Percentiles rank a stretch among this genome's conserved stretches.
These are phyloP conservation scores for Dolichallabes microphthalmus DNA, from an alignment of 2,113 vertebrate genomes.

Conservation along the genomic window DNA sequence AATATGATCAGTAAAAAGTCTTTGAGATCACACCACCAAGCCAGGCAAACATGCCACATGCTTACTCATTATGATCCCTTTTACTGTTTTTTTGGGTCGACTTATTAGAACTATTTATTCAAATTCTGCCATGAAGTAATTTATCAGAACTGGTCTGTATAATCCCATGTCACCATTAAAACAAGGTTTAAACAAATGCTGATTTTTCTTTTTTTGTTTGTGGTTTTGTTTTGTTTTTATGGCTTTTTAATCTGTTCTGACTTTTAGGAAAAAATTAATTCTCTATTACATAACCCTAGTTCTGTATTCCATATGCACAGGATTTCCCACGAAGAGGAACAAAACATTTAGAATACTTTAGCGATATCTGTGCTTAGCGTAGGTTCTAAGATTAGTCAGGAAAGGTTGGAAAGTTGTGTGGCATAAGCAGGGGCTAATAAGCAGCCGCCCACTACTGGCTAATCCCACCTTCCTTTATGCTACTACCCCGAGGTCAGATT, in stretches of 20 bases:
- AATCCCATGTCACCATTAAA: neutral
- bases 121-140: slow-evolving; percentile 8
- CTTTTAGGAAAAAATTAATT: neutral
- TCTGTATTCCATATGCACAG: neutral
- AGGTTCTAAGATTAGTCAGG: slow-evolving; percentile 64
- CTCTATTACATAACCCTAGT: slow-evolving; percentile 1
- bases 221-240: too few relatives aligned
- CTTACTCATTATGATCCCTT: neutral
- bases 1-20: neutral
- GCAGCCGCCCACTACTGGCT: slow-evolving; percentile 48
- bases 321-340: neutral
- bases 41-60: neutral
- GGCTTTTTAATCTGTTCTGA: neutral
- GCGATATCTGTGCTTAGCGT: neutral
- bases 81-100: neutral
- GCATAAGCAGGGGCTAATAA: slow-evolving; percentile 69
- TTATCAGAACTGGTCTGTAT: neutral
- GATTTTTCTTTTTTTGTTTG: neutral
- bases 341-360: neutral
- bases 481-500: slow-evolving; percentile 25
- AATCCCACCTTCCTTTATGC: slow-evolving; percentile 49
- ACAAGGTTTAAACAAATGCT: neutral
- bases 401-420: slow-evolving; percentile 71
- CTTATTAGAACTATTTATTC: neutral
- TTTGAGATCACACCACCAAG: neutral